These are phyloP conservation scores for Seira ritae DNA, from an alignment of 2,888 invertebrate species.

Conservation along the genomic window DNA sequence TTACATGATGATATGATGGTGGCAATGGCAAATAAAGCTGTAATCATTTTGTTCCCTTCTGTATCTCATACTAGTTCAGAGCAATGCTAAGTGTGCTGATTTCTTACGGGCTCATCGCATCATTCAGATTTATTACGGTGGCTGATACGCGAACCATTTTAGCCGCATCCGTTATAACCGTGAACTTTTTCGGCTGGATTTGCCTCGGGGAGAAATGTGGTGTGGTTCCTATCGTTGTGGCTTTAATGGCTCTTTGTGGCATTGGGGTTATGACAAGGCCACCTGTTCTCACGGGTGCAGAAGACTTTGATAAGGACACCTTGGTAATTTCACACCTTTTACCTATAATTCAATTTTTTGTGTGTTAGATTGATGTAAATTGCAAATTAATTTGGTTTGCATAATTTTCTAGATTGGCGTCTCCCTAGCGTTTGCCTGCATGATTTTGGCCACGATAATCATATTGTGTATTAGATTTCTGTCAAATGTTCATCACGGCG, in stretches of 20 bases:
- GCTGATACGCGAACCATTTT: slow-evolving; percentile 66
- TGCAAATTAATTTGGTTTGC: too few species aligned
- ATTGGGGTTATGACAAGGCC: slow-evolving; percentile 68
- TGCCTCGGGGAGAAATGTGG: slow-evolving; percentile 67
- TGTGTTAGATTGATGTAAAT: neutral
- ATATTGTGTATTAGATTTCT: slow-evolving; percentile 38
- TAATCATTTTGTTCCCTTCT: too few species aligned
- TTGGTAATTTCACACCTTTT: slow-evolving; percentile 44
- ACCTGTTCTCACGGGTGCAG: slow-evolving; percentile 64
- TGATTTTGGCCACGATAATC: slow-evolving; percentile 41
- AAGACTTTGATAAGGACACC: slow-evolving; percentile 58
- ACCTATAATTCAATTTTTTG: neutral
- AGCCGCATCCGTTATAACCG: slow-evolving; percentile 64
- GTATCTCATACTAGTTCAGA: too few species aligned
- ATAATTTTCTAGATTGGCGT: slow-evolving; percentile 48
- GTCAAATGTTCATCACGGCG: slow-evolving; percentile 40
- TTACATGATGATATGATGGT: too few species aligned
- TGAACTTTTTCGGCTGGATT: slow-evolving; percentile 67
- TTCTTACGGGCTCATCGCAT: slow-evolving; percentile 58
- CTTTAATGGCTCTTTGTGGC: slow-evolving; percentile 61
- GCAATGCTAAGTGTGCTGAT: slow-evolving; percentile 58
- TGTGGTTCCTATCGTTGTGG: slow-evolving; percentile 60
- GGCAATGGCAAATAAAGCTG: neutral
- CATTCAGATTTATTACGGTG: slow-evolving; percentile 65
- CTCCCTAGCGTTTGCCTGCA: slow-evolving; percentile 32